Conservation (phyloP, 2,797 vertebrate genomes). For the Chaetophractus vellerosus region DNA sequence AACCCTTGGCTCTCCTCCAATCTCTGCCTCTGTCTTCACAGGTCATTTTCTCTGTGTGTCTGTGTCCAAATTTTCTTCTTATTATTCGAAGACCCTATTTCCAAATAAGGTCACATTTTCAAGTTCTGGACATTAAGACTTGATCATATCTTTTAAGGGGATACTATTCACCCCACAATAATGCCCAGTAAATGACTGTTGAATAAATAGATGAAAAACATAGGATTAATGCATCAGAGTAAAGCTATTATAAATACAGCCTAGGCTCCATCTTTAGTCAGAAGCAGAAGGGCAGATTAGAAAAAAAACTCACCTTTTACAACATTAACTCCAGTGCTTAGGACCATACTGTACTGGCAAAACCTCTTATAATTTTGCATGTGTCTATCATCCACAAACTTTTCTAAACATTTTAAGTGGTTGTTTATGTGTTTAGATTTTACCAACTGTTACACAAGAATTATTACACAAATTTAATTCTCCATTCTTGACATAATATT, state of each 20-base stretch:
- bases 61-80: too few relatives aligned
- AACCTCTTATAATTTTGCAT: neutral
- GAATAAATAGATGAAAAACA: neutral
- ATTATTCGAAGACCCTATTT: too few relatives aligned
- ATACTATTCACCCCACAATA: too few relatives aligned
- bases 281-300: neutral
- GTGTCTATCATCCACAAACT: neutral
- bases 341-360: neutral
- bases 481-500: neutral
- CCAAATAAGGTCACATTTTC: too few relatives aligned
- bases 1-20: too few relatives aligned
- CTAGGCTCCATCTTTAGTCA: neutral
- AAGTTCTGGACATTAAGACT: too few relatives aligned
- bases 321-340: neutral
- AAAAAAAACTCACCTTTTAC: neutral
- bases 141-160: too few relatives aligned
- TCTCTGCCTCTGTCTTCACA: too few relatives aligned
- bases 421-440: neutral
- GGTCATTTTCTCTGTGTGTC: too few relatives aligned
- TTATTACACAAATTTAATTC: neutral
- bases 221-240: neutral
- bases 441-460: neutral
- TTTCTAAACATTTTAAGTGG: conserved; percentile 19
- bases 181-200: neutral
- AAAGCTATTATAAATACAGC: neutral